Percentiles rank a stretch among this genome's conserved stretches.
These are phyloP conservation scores for Elysia crispata DNA, from an alignment of 2,888 invertebrate species.

Conservation along the genomic window DNA sequence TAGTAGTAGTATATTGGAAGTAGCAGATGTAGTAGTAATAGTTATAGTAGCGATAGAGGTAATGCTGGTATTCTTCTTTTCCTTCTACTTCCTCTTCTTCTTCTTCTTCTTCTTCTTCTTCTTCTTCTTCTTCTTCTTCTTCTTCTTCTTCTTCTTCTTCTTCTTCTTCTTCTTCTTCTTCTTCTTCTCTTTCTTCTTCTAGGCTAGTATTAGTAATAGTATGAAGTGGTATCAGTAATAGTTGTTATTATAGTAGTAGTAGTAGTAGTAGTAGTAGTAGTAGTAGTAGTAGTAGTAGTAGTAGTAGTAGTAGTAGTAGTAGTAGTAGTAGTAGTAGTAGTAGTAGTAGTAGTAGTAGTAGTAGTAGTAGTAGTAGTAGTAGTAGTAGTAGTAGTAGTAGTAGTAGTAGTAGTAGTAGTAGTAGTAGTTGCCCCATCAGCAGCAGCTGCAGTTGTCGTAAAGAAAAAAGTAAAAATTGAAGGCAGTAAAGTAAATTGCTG, in stretches of 20 bases:
- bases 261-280: not conserved
- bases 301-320: slow-evolving; percentile 4
- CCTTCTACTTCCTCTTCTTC: too few species aligned
- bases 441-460: not conserved
- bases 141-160: too few species aligned
- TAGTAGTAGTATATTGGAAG: too few species aligned
- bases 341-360: slow-evolving; percentile 9
- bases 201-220: too few species aligned
- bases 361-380: not conserved
- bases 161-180: too few species aligned
- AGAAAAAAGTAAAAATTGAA: not conserved
- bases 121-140: too few species aligned
- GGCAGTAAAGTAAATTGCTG: not conserved
- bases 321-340: slow-evolving; percentile 9
- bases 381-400: slow-evolving; percentile 4
- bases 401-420: not conserved
- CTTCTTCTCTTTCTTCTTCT: too few species aligned
- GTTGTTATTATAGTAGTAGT: not conserved
- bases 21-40: too few species aligned
- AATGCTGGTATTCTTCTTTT: too few species aligned
- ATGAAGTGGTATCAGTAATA: not conserved
- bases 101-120: too few species aligned
- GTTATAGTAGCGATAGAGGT: too few species aligned
- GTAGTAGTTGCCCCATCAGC: not conserved
- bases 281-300: slow-evolving; percentile 1